Conservation (phyloP, 2,888 invertebrate genomes). For the Perizoma flavofasciatum region DNA sequence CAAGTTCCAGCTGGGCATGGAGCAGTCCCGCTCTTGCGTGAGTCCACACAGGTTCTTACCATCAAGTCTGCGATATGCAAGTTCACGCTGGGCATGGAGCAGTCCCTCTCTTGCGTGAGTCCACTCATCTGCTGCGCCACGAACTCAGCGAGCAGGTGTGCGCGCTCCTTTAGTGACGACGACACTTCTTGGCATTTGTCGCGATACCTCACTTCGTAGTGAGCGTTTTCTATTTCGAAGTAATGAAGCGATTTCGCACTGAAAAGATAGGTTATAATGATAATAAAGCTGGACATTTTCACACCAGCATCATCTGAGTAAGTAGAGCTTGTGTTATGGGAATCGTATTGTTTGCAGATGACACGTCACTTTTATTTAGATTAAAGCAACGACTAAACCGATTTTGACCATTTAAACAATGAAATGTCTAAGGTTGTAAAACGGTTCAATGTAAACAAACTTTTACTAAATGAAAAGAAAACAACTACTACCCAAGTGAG, state of each 20-base stretch:
- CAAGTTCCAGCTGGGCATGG: slow-evolving; percentile 68
- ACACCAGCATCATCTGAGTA: too few species aligned
- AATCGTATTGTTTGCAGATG: too few species aligned
- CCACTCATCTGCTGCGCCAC: slow-evolving; percentile 82
- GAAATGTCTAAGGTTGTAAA: too few species aligned
- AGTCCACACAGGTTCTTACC: slow-evolving; percentile 42
- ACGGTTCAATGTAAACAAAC: too few species aligned
- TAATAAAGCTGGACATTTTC: too few species aligned
- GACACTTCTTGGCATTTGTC: slow-evolving; percentile 71
- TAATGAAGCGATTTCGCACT: slow-evolving; percentile 70
- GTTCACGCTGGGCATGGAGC: slow-evolving; percentile 69
- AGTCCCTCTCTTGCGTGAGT: slow-evolving; percentile 65
- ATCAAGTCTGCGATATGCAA: slow-evolving; percentile 78
- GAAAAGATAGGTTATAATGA: slow-evolving; percentile 32
- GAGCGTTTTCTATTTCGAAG: slow-evolving; percentile 69
- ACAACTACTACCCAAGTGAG: too few species aligned
- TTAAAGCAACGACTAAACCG: too few species aligned
- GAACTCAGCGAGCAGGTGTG: slow-evolving; percentile 73
- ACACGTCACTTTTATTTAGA: too few species aligned
- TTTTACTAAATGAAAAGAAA: too few species aligned
- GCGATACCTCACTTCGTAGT: slow-evolving; percentile 74
- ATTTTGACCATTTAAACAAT: too few species aligned
- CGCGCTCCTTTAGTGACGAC: slow-evolving; percentile 59
- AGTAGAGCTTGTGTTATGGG: too few species aligned
- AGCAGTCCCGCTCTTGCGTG: slow-evolving; percentile 67